phyloP scores from a whole-genome alignment of 1,140 invertebrate species.

The Leptinotarsa undecemlineata region DNA sequence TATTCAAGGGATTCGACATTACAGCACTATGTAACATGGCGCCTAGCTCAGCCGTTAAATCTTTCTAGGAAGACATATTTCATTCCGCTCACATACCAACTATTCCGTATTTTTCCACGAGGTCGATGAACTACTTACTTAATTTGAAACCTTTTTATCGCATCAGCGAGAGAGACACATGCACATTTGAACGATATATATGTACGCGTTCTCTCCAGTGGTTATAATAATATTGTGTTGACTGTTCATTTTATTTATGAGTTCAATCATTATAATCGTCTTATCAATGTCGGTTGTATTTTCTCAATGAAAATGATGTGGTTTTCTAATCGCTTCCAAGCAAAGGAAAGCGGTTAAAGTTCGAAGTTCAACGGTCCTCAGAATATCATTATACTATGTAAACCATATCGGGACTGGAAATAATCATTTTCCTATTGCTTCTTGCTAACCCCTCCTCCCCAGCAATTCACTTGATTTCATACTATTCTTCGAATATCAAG shows the following conservation, averaged over 20 bases:
- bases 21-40: not conserved
- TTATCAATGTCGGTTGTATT: not conserved
- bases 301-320: no score
- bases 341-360: no score
- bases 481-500: no score
- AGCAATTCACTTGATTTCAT: no score
- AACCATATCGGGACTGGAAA: no score
- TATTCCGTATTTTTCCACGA: not conserved
- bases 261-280: not conserved
- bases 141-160: conserved; percentile 8
- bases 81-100: not conserved
- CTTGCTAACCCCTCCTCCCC: no score
- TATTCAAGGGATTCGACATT: no score
- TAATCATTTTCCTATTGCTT: no score
- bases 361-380: no score
- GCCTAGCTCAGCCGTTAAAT: conserved; percentile 1
- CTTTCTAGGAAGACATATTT: not conserved
- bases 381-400: no score
- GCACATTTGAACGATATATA: conserved; percentile 1
- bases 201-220: not conserved
- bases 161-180: not conserved
- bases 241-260: not conserved
- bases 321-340: no score
- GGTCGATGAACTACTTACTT: conserved; percentile 4
- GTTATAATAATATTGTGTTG: not conserved